A percentile compares a stretch with the other conserved stretches of the same genome.
These are phyloP conservation scores for Gallinago media DNA, from an alignment of 2,113 vertebrate species.

Conservation along the genomic window DNA sequence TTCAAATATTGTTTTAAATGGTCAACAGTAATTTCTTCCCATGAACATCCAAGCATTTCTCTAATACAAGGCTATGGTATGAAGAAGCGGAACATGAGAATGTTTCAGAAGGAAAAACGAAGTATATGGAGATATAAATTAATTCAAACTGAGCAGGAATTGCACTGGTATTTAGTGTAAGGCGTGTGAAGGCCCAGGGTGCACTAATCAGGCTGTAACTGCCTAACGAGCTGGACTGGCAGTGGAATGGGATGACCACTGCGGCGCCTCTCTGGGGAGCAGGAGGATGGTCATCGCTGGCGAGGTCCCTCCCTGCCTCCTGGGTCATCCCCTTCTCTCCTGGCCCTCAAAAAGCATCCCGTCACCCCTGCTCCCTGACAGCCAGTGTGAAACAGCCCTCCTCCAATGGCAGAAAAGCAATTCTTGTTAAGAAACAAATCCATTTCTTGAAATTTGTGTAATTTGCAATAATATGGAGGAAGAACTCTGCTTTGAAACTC, in stretches of 20 bases:
- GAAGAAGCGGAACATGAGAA: neutral
- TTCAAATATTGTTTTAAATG: slow-evolving; percentile 8
- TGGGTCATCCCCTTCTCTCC: neutral
- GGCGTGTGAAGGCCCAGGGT: neutral
- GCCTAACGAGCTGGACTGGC: no score
- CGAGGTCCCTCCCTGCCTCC: neutral
- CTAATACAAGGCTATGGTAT: neutral
- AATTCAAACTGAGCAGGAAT: neutral
- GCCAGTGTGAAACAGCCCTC: rapidly evolving
- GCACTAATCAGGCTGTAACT: neutral
- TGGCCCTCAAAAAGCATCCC: neutral
- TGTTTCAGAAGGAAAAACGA: neutral
- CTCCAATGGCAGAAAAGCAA: neutral
- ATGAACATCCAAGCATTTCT: neutral
- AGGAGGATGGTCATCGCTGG: neutral
- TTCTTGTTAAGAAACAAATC: neutral
- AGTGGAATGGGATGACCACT: rapidly evolving
- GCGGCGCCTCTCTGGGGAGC: neutral
- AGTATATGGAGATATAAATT: neutral
- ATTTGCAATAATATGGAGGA: neutral
- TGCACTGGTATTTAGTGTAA: neutral
- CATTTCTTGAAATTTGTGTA: neutral
- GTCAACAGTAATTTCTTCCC: neutral
- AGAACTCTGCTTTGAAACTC: neutral
- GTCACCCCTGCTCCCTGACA: neutral